Conservation (phyloP, 2,888 invertebrate genomes). For the Mycalesis mineus region DNA sequence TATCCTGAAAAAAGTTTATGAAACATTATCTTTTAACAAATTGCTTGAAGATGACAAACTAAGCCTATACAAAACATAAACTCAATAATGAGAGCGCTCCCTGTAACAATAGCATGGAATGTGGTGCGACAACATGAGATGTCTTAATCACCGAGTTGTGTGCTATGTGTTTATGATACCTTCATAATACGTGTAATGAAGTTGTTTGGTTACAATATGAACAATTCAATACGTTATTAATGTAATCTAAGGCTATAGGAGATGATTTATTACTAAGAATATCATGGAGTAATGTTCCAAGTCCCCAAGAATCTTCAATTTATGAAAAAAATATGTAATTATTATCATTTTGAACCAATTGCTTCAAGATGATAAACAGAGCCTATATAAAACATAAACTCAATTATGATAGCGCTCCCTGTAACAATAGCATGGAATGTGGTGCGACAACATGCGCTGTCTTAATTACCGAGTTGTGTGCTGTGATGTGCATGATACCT, state of each 20-base stretch:
- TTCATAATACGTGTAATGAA: neutral
- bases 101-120: slow-evolving; percentile 28
- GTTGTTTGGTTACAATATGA: no score
- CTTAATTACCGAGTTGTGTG: slow-evolving; percentile 24
- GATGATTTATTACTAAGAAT: no score
- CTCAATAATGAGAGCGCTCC: slow-evolving; percentile 14
- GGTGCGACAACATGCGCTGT: slow-evolving; percentile 24
- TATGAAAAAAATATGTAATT: neutral
- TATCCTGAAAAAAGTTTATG: no score
- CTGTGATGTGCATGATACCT: neutral
- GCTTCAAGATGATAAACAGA: slow-evolving; percentile 13
- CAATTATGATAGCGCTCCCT: slow-evolving; percentile 15
- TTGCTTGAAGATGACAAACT: slow-evolving; percentile 7
- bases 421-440: slow-evolving; percentile 29
- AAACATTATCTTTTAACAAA: neutral
- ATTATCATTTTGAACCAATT: neutral
- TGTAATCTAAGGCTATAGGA: no score
- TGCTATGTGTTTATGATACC: neutral
- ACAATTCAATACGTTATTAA: no score
- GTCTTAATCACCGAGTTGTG: slow-evolving; percentile 26
- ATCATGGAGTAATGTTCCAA: no score
- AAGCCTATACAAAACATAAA: slow-evolving; percentile 19
- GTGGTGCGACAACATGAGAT: slow-evolving; percentile 24
- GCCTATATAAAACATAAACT: slow-evolving; percentile 16
- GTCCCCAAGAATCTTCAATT: no score